Evolutionary conservation across 2,888 invertebrate genomes (phyloP).

Genomic region (Patella pellucida): DNA sequence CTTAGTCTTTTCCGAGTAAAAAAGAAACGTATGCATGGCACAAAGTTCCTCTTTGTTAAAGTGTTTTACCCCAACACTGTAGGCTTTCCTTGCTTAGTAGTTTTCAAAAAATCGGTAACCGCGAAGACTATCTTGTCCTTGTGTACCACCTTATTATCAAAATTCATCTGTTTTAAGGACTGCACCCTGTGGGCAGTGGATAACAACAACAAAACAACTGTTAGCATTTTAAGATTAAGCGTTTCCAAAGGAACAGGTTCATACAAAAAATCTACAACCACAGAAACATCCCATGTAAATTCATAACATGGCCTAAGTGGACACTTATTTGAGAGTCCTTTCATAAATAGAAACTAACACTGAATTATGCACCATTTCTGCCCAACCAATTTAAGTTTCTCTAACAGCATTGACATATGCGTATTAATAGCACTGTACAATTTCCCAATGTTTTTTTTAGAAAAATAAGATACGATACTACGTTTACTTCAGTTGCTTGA

Average conservation of each 20-base stretch:
- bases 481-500: too few relatives aligned
- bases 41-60: slow-evolving; percentile 22
- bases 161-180: too few relatives aligned
- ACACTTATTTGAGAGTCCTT: background rate
- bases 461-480: too few relatives aligned
- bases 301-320: background rate
- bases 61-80: background rate
- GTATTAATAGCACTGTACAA: slow-evolving; percentile 10
- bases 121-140: too few relatives aligned
- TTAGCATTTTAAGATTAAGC: background rate
- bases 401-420: background rate
- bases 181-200: background rate
- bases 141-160: too few relatives aligned
- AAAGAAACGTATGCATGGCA: slow-evolving; percentile 15
- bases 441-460: background rate
- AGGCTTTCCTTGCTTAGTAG: slow-evolving; percentile 13
- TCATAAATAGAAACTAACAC: background rate
- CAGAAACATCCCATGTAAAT: background rate
- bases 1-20: too few relatives aligned
- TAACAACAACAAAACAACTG: background rate
- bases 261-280: background rate
- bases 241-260: background rate
- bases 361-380: background rate
- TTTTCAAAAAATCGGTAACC: too few relatives aligned
- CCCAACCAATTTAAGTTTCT: background rate